phyloP scores from a whole-genome alignment of 1,140 invertebrate genomes.

The Dryas iulia region DNA sequence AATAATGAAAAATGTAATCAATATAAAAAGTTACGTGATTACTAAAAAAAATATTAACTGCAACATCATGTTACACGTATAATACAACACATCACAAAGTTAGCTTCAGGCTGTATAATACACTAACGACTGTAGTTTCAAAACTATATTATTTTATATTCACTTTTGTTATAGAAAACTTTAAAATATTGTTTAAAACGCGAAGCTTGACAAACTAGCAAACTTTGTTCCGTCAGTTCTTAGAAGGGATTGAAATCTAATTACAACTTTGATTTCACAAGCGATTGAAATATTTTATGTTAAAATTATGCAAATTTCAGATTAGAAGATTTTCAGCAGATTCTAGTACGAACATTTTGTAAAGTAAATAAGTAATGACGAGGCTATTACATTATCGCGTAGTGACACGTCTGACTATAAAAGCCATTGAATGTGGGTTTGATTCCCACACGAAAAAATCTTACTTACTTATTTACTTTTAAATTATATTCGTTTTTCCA shows the following conservation, averaged over 20 bases:
- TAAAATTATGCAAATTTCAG: background rate
- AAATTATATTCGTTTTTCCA: too few relatives aligned
- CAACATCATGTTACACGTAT: background rate
- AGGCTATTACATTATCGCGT: too few relatives aligned
- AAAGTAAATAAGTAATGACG: background rate
- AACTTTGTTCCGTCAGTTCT: conserved; percentile 35
- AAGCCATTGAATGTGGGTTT: too few relatives aligned
- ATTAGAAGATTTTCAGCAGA: background rate
- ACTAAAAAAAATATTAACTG: too few relatives aligned
- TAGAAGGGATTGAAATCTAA: conserved; percentile 37
- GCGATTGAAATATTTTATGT: conserved; percentile 12
- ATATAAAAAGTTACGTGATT: too few relatives aligned
- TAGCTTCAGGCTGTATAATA: background rate
- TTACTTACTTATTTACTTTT: too few relatives aligned
- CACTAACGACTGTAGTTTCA: conserved; percentile 24
- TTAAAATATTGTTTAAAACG: conserved; percentile 29
- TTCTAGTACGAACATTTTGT: background rate
- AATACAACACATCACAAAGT: background rate
- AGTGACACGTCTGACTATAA: too few relatives aligned
- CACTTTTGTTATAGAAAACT: conserved; percentile 18
- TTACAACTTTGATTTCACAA: conserved; percentile 21
- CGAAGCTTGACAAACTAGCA: conserved; percentile 35
- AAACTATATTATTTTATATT: conserved; percentile 24
- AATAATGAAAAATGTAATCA: too few relatives aligned
- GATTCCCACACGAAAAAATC: too few relatives aligned